phyloP scores from a whole-genome alignment of 2,888 invertebrate genomes.

The Apamea crenata region DNA sequence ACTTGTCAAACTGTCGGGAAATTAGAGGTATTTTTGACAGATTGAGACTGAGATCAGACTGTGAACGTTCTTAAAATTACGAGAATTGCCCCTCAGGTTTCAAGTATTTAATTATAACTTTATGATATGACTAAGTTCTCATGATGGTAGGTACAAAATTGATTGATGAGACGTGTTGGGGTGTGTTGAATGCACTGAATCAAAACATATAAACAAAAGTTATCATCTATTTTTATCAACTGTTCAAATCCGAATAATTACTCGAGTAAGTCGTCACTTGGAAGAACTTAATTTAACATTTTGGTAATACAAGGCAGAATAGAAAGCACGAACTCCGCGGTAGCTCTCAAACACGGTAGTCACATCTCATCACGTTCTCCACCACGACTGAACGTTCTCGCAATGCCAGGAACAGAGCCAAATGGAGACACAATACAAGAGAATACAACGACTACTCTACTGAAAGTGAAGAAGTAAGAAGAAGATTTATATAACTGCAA shows the following conservation, averaged over 20 bases:
- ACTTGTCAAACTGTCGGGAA: too few species aligned
- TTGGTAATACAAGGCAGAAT: too few species aligned
- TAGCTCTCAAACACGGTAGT: neutral
- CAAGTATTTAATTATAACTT: conserved; percentile 12
- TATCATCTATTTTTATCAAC: neutral
- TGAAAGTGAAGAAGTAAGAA: neutral
- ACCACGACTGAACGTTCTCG: too few species aligned
- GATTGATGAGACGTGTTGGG: neutral
- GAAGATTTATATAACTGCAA: neutral
- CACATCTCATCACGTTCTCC: too few species aligned
- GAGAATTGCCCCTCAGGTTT: too few species aligned
- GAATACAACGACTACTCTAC: neutral
- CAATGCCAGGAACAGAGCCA: neutral
- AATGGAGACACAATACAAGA: neutral
- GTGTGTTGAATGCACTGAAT: neutral
- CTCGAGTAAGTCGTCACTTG: neutral
- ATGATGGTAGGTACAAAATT: neutral
- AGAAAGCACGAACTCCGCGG: neutral
- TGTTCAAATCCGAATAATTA: neutral
- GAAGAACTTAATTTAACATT: neutral
- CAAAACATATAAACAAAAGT: neutral
- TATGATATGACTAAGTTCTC: conserved; percentile 1
- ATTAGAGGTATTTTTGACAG: too few species aligned
- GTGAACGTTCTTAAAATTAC: too few species aligned
- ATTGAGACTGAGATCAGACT: too few species aligned